These are phyloP conservation scores for Cataglyphis rosenhaueri DNA, from an alignment of 2,888 invertebrate species.

Conservation along the genomic window DNA sequence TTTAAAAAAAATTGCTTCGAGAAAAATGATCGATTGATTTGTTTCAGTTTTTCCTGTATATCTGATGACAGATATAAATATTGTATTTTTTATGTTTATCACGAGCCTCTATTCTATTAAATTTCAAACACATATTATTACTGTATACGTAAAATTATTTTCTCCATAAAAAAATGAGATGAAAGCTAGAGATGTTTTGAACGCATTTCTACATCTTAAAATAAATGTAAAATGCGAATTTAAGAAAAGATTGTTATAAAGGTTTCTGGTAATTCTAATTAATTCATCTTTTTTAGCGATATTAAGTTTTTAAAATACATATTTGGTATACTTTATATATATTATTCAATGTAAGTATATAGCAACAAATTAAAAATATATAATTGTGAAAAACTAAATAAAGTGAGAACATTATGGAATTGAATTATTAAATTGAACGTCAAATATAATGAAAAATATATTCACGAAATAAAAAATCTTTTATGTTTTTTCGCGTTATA, in stretches of 20 bases:
- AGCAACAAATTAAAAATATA: conserved; percentile 16
- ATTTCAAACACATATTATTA: neutral
- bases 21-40: neutral
- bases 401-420: neutral
- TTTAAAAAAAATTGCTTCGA: neutral
- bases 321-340: neutral
- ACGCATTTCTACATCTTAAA: neutral
- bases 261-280: neutral
- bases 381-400: neutral
- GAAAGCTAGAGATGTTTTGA: neutral
- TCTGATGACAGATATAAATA: neutral
- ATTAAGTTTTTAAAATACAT: neutral
- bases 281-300: neutral
- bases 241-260: neutral
- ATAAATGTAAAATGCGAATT: neutral
- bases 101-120: no score
- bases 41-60: neutral
- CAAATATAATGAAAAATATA: neutral
- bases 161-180: neutral
- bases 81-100: neutral
- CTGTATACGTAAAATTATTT: neutral
- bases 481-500: neutral
- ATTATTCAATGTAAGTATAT: neutral
- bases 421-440: neutral
- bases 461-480: neutral